These are phyloP conservation scores for Harlomillsia oculata DNA, from an alignment of 1,140 invertebrate species.

Conservation along the genomic window DNA sequence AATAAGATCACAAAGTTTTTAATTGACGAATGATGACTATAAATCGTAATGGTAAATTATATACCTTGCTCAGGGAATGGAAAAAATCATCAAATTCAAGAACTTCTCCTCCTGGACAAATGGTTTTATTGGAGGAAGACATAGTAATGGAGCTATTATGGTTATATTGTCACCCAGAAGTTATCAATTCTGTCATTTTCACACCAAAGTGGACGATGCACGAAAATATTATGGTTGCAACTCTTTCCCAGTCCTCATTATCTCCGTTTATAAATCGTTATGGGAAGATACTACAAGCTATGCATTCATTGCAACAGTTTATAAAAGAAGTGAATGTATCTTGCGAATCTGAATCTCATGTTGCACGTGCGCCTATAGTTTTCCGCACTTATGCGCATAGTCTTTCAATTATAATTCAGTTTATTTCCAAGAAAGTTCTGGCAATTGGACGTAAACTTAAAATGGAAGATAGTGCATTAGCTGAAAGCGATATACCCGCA, in stretches of 20 bases:
- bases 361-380: not conserved
- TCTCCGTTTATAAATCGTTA: not conserved
- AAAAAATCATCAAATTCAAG: not conserved
- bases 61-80: conserved; percentile 25
- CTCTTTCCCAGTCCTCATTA: conserved; percentile 3
- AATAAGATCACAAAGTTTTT: not conserved
- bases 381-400: conserved; percentile 2
- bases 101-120: not conserved
- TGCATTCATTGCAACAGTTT: conserved; percentile 10
- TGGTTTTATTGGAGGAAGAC: conserved; percentile 13
- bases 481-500: too few relatives aligned
- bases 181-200: conserved; percentile 16
- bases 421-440: not conserved
- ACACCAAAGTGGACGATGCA: conserved; percentile 7
- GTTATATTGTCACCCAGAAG: conserved; percentile 12
- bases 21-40: conserved; percentile 4
- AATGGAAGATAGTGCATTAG: not conserved
- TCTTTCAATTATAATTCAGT: conserved; percentile 3
- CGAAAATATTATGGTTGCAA: conserved; percentile 12
- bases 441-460: not conserved
- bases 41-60: too few relatives aligned
- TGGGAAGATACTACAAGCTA: not conserved
- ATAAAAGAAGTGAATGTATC: not conserved
- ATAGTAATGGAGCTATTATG: conserved; percentile 26
- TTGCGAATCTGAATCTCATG: not conserved